Base-by-base conservation (phyloP, 2,113 vertebrate species). In the Petrocephalus zakoni region DNA sequence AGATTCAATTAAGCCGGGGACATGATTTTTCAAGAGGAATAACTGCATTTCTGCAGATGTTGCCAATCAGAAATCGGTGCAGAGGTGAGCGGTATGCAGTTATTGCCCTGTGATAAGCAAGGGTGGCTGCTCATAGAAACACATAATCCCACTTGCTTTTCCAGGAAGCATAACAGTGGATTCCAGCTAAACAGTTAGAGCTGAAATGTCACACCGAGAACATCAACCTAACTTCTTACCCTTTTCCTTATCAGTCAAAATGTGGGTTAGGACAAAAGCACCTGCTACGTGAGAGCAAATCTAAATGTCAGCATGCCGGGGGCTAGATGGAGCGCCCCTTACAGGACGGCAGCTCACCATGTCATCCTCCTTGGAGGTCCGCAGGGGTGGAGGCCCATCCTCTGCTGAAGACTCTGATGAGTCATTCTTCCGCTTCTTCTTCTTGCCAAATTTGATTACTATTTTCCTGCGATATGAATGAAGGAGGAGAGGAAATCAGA, bases 401-500 rank as follows among this genome's bases (percentile, higher is more conserved):
- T 99, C 98, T 1, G 97, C 98, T 86, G 97, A 93, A 22, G 98
- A 97, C 92, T 98, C 98, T 82, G 98, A 99, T 90, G 98, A 98
- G 64, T 97, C 97, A 0, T 96, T 97, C 95, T 98, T 99, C 90
- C 97, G 95, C 90, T 98, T 99, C 92, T 98, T 98, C 94, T 98
- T 99, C 94, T 97, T 98, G 91, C 97, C 97, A 92, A 99, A 94
- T 83, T 98, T 99, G 93, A 99, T 99, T 90, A 99, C 97, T 85
- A 99, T 97, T 94, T 99, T 99, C 87, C 98, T 99, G 92, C 19
- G 53, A 55, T 21, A 85, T 49, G 51, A 75, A 85, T 88, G 11
- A 29, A 21, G 87, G 89, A 88, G 81, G 56, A 87, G 3, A 91
- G 15, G 86, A 3, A 8, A 87, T 53, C 17, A 53, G 83, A 85